Conservation (phyloP, 2,888 invertebrate species). For the Lasius platythorax region DNA sequence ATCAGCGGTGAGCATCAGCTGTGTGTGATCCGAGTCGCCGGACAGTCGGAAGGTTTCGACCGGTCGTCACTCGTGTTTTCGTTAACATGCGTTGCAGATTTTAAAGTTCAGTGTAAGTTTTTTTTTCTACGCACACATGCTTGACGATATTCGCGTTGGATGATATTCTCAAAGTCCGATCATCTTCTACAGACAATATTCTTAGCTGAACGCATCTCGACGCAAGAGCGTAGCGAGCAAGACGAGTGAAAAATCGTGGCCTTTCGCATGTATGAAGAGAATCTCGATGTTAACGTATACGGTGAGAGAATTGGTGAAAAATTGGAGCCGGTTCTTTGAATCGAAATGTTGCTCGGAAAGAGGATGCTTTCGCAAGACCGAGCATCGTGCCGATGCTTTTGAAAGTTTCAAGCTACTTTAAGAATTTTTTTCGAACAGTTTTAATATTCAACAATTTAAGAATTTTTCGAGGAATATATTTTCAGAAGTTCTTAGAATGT, state of each 20-base stretch:
- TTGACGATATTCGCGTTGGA: background rate
- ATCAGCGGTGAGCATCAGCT: slow-evolving; percentile 58
- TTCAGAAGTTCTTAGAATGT: background rate
- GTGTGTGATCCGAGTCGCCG: slow-evolving; percentile 11
- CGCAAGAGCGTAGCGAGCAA: background rate
- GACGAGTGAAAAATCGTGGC: background rate
- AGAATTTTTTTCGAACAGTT: background rate
- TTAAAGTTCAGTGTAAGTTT: slow-evolving; percentile 8
- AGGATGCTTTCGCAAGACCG: background rate
- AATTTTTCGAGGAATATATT: background rate
- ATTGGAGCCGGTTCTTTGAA: background rate
- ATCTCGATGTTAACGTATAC: background rate
- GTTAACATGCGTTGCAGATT: background rate
- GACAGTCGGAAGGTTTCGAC: slow-evolving; percentile 4
- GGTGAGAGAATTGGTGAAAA: background rate
- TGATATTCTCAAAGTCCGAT: slow-evolving; percentile 2
- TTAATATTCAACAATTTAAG: background rate
- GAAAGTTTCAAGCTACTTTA: background rate
- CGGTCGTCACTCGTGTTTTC: background rate
- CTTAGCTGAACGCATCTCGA: background rate
- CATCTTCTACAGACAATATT: background rate
- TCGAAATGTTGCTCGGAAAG: background rate
- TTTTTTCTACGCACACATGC: background rate
- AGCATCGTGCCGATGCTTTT: background rate
- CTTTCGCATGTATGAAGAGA: background rate